phyloP scores from a whole-genome alignment of 2,888 invertebrate genomes.

The Tenodera sinensis region DNA sequence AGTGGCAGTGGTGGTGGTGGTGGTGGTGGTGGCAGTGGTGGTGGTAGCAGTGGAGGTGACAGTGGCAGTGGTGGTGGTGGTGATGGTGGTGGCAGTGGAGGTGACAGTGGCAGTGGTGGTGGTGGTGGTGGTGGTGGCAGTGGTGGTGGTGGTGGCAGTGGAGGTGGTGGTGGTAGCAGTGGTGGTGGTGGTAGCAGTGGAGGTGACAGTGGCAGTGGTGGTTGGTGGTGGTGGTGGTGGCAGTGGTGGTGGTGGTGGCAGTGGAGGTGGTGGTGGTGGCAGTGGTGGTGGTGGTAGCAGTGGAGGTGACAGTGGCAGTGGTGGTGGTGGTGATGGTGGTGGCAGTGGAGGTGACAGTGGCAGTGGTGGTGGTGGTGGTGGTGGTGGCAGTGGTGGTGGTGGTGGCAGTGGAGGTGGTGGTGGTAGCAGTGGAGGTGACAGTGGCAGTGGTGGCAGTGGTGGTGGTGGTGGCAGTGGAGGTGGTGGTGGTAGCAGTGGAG shows the following conservation, averaged over 20 bases:
- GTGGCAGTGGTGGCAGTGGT: background rate
- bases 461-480: background rate
- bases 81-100: too few relatives aligned
- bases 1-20: too few relatives aligned
- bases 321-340: background rate
- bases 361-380: background rate
- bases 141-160: background rate
- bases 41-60: too few relatives aligned
- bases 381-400: background rate
- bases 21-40: too few relatives aligned
- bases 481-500: background rate
- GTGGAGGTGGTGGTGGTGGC: background rate
- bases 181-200: background rate
- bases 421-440: background rate
- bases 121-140: background rate
- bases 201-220: background rate
- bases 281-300: background rate
- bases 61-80: too few relatives aligned
- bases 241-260: background rate
- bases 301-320: background rate
- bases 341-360: background rate
- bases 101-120: too few relatives aligned
- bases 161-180: background rate
- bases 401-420: background rate
- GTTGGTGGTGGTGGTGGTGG: background rate